A percentile compares a stretch with the other conserved stretches of the same genome.
phyloP scores from a whole-genome alignment of 2,888 invertebrate species.

The Xestia xanthographa region DNA sequence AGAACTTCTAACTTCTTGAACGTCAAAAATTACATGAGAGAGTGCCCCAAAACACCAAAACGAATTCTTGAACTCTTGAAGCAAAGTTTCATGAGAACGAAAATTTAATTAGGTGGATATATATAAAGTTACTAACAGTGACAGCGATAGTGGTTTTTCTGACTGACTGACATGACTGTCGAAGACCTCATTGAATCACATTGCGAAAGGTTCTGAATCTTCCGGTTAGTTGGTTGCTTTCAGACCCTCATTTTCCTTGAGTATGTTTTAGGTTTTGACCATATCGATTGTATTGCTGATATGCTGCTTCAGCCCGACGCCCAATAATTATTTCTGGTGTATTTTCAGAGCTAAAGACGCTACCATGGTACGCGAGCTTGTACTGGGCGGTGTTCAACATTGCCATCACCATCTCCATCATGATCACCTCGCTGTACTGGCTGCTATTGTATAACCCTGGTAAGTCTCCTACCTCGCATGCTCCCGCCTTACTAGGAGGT shows the following conservation, averaged over 20 bases:
- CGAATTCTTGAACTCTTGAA: background rate
- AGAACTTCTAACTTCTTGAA: background rate
- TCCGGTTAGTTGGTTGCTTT: background rate
- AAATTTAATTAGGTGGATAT: background rate
- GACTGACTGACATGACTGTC: background rate
- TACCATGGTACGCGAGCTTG: slow-evolving; percentile 84
- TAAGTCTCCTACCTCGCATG: slow-evolving; percentile 57
- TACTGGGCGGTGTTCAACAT: slow-evolving; percentile 86
- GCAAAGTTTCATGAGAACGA: background rate
- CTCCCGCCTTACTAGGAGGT: too few species aligned
- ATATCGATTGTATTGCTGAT: background rate
- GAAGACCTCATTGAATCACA: background rate
- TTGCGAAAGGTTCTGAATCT: background rate
- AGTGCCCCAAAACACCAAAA: background rate
- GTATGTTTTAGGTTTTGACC: background rate
- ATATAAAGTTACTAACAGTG: background rate
- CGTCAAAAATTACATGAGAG: background rate
- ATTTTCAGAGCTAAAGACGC: slow-evolving; percentile 64
- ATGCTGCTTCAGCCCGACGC: background rate
- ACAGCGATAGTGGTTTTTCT: background rate
- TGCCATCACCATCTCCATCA: slow-evolving; percentile 76
- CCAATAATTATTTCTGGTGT: background rate
- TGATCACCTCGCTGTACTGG: slow-evolving; percentile 87
- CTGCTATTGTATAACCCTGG: slow-evolving; percentile 82
- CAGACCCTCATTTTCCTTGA: background rate